These are phyloP conservation scores for Unio delphinus DNA, from an alignment of 2,888 invertebrate species.

Conservation along the genomic window DNA sequence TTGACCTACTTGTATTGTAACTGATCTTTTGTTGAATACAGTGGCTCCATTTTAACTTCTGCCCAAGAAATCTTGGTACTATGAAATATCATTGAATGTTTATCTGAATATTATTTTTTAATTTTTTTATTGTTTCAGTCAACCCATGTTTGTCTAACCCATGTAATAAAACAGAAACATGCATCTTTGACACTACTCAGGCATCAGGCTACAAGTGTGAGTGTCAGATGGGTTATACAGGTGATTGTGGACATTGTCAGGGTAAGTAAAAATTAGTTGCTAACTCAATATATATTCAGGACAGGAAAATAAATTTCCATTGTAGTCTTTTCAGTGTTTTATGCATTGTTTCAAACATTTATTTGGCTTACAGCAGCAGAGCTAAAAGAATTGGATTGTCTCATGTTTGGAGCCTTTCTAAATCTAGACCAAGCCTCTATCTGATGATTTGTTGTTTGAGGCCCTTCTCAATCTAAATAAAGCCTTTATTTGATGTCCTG, in stretches of 20 bases:
- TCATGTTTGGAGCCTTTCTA: no score
- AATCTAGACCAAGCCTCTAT: no score
- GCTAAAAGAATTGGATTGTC: no score
- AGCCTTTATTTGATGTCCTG: no score
- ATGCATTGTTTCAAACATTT: neutral
- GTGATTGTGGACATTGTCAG: slow-evolving; percentile 70
- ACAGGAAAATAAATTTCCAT: neutral
- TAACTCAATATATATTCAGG: neutral
- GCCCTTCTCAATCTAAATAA: no score
- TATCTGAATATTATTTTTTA: neutral
- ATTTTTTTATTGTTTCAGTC: slow-evolving; percentile 19
- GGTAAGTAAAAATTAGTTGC: slow-evolving; percentile 32
- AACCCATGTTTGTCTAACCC: slow-evolving; percentile 37
- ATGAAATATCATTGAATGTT: neutral
- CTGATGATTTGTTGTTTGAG: no score
- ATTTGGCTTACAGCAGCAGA: no score
- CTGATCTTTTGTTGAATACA: neutral
- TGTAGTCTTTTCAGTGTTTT: neutral
- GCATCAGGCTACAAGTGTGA: slow-evolving; percentile 88
- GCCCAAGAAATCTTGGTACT: neutral
- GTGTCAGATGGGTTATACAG: slow-evolving; percentile 92
- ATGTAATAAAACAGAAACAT: slow-evolving; percentile 61
- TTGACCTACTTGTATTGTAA: neutral
- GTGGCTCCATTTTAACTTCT: neutral
- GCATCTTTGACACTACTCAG: slow-evolving; percentile 11